Evolutionary conservation across 92 coral and sea anemone genomes (phyloP).

Genomic region (Porites rus): DNA sequence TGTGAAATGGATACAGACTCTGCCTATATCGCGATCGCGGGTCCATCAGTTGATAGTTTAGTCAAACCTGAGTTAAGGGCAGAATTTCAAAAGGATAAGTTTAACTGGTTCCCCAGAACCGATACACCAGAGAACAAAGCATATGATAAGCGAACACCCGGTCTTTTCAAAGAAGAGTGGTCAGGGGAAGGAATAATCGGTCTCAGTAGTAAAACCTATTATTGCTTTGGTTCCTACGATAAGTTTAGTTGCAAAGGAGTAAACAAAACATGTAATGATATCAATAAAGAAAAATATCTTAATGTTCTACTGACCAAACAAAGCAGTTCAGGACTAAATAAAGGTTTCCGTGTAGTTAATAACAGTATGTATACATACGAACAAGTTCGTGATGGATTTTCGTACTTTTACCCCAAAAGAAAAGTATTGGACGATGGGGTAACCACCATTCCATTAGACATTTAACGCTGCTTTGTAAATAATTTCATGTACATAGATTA

Average conservation of each 20-base stretch:
- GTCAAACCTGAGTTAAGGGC: too few species aligned
- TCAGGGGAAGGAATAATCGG: too few species aligned
- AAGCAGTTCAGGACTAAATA: conserved; percentile 27
- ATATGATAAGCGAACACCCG: too few species aligned
- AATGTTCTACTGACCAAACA: conserved; percentile 39
- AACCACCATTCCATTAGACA: conserved; percentile 52
- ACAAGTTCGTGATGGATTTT: conserved; percentile 40
- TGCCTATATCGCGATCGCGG: too few species aligned
- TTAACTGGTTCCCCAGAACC: too few species aligned
- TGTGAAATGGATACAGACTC: too few species aligned
- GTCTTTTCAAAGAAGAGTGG: too few species aligned
- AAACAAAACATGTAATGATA: conserved; percentile 38
- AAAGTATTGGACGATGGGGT: conserved; percentile 10
- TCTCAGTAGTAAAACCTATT: too few species aligned
- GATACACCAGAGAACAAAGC: too few species aligned
- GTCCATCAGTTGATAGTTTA: too few species aligned
- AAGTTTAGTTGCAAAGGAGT: conserved; percentile 62
- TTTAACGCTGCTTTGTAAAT: neutral
- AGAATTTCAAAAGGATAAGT: too few species aligned
- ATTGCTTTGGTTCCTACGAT: neutral
- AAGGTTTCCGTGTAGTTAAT: conserved; percentile 17
- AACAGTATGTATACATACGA: conserved; percentile 21
- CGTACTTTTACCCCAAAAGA: too few species aligned
- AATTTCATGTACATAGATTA: neutral
- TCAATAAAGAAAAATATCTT: conserved; percentile 56